Conservation (phyloP, 2,113 vertebrate genomes). For the Melanotaenia duboulayi region DNA sequence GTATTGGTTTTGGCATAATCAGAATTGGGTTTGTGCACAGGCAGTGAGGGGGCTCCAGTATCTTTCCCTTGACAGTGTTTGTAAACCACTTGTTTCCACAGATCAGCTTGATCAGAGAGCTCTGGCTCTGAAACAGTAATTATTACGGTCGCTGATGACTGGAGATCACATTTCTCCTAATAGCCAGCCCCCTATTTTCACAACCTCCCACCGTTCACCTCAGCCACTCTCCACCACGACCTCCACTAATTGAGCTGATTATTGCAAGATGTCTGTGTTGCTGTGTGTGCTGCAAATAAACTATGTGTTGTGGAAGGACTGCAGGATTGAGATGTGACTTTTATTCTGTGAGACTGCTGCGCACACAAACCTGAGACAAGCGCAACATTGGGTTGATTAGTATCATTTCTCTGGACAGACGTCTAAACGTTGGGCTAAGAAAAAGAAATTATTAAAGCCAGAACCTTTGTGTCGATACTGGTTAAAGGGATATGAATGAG, state of each 20-base stretch:
- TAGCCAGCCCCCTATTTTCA: conserved; percentile 90
- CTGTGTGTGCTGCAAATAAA: conserved; percentile 61
- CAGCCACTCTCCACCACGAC: conserved; percentile 87
- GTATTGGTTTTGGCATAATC: neutral
- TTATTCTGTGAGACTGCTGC: conserved; percentile 43
- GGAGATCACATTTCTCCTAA: conserved; percentile 91
- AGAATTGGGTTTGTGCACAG: conserved; percentile 13
- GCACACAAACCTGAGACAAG: conserved; percentile 61
- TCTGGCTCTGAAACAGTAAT: conserved; percentile 78
- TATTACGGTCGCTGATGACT: conserved; percentile 88
- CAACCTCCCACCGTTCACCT: conserved; percentile 90
- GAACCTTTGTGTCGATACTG: conserved; percentile 55
- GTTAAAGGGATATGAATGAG: conserved; percentile 67
- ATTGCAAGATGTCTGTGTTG: conserved; percentile 90
- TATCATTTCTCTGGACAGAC: conserved; percentile 72
- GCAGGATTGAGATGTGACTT: conserved; percentile 50
- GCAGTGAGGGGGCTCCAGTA: conserved; percentile 76
- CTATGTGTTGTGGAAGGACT: conserved; percentile 63
- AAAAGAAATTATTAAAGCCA: conserved; percentile 69
- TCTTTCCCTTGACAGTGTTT: conserved; percentile 88
- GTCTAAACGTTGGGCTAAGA: conserved; percentile 43
- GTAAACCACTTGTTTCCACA: conserved; percentile 89
- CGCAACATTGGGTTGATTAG: conserved; percentile 74
- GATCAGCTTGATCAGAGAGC: conserved; percentile 86
- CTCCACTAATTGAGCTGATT: conserved; percentile 93